These are phyloP conservation scores for Netelia virgata DNA, from an alignment of 2,888 invertebrate species.

Conservation along the genomic window DNA sequence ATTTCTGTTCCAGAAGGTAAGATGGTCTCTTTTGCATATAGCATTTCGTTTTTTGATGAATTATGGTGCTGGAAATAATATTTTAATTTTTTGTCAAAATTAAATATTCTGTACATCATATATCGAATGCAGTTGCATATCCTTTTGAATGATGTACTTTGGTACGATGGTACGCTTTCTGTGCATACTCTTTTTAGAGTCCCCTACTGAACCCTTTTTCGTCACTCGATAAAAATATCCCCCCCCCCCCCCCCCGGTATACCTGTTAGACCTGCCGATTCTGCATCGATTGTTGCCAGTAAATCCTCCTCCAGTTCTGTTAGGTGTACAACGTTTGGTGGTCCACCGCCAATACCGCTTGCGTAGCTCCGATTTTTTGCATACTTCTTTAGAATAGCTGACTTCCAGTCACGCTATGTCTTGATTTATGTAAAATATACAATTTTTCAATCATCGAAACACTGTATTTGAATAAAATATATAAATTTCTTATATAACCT, in stretches of 20 bases:
- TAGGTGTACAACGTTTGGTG: not conserved
- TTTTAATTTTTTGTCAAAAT: not conserved
- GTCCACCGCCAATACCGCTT: slow-evolving; percentile 2
- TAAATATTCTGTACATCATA: slow-evolving; percentile 6
- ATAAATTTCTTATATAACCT: not conserved
- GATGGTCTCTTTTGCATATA: not conserved
- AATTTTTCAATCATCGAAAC: not conserved
- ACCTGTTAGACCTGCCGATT: slow-evolving; percentile 8
- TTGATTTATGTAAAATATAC: not conserved
- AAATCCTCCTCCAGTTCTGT: slow-evolving; percentile 4
- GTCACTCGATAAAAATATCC: not conserved
- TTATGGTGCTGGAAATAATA: not conserved
- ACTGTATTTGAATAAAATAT: slow-evolving; percentile 10
- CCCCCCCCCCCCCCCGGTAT: slow-evolving; percentile 5
- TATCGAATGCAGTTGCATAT: not conserved
- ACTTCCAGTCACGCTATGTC: slow-evolving; percentile 23
- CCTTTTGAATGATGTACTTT: slow-evolving; percentile 9
- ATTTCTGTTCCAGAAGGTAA: not conserved
- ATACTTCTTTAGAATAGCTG: slow-evolving; percentile 3
- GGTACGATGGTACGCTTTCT: not conserved
- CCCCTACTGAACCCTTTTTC: not conserved
- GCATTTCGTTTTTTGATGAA: not conserved
- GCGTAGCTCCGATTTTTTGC: not conserved
- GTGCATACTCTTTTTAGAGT: not conserved
- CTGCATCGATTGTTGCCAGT: not conserved